Percentiles rank a stretch among this genome's conserved stretches.
phyloP scores from a whole-genome alignment of 2,888 invertebrate species.

The Tortrix viridana region DNA sequence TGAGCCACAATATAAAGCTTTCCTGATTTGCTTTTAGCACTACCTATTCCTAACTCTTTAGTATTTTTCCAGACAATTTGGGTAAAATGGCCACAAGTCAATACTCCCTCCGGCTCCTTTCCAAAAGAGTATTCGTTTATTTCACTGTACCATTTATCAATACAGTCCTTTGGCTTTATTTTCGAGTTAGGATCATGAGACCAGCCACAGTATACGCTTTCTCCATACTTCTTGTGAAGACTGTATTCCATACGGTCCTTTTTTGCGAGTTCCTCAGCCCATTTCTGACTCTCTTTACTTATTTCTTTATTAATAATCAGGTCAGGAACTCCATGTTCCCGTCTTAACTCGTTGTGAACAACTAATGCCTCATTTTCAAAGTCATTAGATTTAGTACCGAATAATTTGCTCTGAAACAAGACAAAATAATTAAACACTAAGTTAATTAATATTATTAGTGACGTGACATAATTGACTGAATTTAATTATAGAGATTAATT shows the following conservation, averaged over 20 bases:
- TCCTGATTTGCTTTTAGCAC: constrained; percentile 89
- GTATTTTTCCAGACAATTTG: constrained; percentile 93
- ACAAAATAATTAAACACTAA: too few relatives aligned
- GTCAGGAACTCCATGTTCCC: constrained; percentile 74
- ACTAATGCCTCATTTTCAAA: constrained; percentile 75
- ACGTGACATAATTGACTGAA: too few relatives aligned
- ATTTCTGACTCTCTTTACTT: constrained; percentile 86
- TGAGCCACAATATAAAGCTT: constrained; percentile 93
- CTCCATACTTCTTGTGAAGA: constrained; percentile 86
- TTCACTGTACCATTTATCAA: constrained; percentile 91
- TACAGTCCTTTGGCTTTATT: constrained; percentile 87
- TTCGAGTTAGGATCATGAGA: constrained; percentile 86
- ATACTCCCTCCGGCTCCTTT: constrained; percentile 83
- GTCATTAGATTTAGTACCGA: constrained; percentile 66
- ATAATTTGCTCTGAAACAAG: constrained; percentile 72
- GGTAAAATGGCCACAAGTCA: constrained; percentile 88
- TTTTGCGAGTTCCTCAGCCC: constrained; percentile 88
- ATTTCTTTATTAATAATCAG: constrained; percentile 86
- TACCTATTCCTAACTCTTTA: constrained; percentile 89
- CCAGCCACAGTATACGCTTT: constrained; percentile 89
- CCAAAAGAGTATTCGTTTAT: constrained; percentile 88
- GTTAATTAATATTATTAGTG: too few relatives aligned
- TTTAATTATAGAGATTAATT: too few relatives aligned
- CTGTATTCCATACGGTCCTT: constrained; percentile 87
- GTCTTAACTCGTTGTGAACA: constrained; percentile 72